These are phyloP conservation scores for Pheosia tremula DNA, from an alignment of 2,888 invertebrate genomes.

Conservation along the genomic window DNA sequence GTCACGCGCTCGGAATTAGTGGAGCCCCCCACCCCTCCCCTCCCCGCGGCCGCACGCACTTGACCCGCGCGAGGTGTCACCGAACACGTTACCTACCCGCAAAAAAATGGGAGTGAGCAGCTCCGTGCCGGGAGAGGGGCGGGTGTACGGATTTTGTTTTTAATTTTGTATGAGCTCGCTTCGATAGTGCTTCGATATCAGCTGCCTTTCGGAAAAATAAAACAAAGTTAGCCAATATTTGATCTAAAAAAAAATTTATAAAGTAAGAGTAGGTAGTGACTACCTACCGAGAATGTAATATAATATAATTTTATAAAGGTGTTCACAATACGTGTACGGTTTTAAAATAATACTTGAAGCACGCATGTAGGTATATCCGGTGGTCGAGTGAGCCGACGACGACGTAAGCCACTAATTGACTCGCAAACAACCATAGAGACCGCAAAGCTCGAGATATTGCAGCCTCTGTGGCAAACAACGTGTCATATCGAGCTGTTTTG, in stretches of 20 bases:
- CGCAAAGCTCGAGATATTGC: conserved; percentile 57
- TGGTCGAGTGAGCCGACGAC: conserved; percentile 39
- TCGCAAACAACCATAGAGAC: conserved; percentile 57
- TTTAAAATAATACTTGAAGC: not conserved
- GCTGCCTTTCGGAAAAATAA: conserved; percentile 11
- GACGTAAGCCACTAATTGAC: conserved; percentile 58
- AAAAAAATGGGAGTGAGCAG: conserved; percentile 66
- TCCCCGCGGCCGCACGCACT: conserved; percentile 53
- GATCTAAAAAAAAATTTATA: not conserved
- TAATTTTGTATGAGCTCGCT: conserved; percentile 67
- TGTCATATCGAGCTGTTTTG: conserved; percentile 46
- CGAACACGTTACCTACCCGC: conserved; percentile 76
- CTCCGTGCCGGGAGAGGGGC: conserved; percentile 37
- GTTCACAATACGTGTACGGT: not conserved
- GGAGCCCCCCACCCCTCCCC: conserved; percentile 47
- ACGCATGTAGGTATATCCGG: conserved; percentile 35
- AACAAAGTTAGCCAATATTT: not conserved
- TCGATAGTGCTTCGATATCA: conserved; percentile 53
- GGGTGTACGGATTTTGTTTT: conserved; percentile 69
- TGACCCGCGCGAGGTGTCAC: conserved; percentile 77
- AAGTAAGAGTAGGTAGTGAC: no score
- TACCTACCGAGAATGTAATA: no score
- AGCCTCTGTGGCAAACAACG: conserved; percentile 54
- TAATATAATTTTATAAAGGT: no score
- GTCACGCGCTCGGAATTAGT: conserved; percentile 79